Conservation (phyloP, 64 coral and sea anemone species). For the Trachythela sp. region DNA sequence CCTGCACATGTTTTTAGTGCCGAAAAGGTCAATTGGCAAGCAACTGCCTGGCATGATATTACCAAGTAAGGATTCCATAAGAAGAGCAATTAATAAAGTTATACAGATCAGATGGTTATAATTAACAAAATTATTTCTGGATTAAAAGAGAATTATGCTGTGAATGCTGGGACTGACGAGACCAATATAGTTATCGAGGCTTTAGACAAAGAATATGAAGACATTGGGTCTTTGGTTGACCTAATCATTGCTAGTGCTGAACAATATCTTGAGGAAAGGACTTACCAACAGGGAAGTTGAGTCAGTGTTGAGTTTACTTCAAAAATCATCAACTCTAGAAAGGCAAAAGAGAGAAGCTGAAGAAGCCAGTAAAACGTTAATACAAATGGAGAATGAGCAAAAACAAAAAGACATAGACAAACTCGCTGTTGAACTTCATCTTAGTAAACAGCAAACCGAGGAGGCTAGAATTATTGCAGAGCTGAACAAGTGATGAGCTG, state of each 20-base stretch:
- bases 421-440: not conserved
- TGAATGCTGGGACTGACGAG: not conserved
- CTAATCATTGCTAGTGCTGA: not conserved
- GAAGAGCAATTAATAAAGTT: too few species aligned
- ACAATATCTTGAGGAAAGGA: not conserved
- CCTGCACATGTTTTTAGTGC: too few species aligned
- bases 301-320: not conserved
- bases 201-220: conserved; percentile 16
- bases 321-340: not conserved
- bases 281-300: conserved; percentile 38
- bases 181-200: not conserved
- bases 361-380: not conserved
- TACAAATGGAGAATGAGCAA: not conserved
- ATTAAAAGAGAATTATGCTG: not conserved
- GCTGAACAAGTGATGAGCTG: not conserved
- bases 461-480: not conserved
- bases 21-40: too few species aligned
- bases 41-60: too few species aligned
- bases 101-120: too few species aligned
- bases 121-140: not conserved
- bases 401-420: not conserved
- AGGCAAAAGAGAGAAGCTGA: not conserved
- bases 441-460: not conserved
- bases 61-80: too few species aligned
- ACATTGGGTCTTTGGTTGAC: not conserved